Conservation (phyloP, 2,113 vertebrate genomes). For the Callocephalon fimbriatum region DNA sequence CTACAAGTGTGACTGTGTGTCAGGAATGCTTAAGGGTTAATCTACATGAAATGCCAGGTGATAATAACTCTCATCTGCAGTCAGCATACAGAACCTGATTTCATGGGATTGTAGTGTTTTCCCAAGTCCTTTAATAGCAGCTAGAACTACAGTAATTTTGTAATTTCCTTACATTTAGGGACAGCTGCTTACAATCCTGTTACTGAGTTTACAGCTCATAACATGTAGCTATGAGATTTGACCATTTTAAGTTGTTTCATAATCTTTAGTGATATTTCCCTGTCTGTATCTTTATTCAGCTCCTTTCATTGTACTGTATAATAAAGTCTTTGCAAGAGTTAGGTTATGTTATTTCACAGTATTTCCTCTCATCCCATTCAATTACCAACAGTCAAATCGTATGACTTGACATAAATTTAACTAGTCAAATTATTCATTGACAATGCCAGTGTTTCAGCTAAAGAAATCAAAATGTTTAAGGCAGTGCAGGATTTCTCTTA, state of each 20-base stretch:
- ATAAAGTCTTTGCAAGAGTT: neutral
- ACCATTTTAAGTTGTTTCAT: neutral
- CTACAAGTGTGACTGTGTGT: neutral
- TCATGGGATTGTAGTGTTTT: neutral
- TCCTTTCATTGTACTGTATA: neutral
- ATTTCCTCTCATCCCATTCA: neutral
- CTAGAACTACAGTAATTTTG: neutral
- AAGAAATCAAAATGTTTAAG: neutral
- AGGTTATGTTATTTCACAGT: neutral
- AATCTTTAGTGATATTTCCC: neutral
- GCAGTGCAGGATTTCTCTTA: neutral
- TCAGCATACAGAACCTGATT: neutral
- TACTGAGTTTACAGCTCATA: neutral
- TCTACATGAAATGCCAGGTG: neutral
- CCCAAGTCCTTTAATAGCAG: neutral
- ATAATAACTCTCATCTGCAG: neutral
- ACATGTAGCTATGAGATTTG: neutral
- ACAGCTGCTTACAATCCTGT: neutral
- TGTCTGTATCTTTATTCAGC: neutral
- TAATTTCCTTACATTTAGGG: neutral
- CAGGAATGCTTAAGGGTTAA: slow-evolving; percentile 6
- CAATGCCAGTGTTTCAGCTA: neutral
- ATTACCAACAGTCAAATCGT: slow-evolving; percentile 26
- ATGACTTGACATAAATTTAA: neutral
- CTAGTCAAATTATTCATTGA: neutral